Conservation (phyloP, 2,113 vertebrate genomes). For the Tricholaema leucomelas region DNA sequence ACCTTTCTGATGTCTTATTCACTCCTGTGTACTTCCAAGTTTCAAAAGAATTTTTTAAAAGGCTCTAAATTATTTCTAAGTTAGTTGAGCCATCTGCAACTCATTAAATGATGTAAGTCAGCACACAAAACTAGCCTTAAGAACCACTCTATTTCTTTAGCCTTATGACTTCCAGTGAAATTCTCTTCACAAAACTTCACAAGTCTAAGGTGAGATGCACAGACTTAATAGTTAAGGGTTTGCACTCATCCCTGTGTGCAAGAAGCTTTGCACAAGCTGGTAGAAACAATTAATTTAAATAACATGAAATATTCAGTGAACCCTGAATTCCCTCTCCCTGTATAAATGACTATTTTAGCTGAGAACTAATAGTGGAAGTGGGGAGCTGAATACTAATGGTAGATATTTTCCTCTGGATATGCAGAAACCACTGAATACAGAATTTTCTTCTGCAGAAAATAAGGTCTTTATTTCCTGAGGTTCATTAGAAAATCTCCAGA, state of each 20-base stretch:
- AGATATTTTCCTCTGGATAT: background rate
- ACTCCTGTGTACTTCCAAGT: background rate
- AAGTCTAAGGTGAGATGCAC: background rate
- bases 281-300: background rate
- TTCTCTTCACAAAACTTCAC: background rate
- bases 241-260: background rate
- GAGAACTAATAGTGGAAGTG: background rate
- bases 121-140: background rate
- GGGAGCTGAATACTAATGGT: background rate
- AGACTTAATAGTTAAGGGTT: background rate
- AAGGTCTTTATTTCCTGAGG: background rate
- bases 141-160: background rate
- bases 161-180: background rate
- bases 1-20: background rate
- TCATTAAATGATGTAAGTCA: background rate
- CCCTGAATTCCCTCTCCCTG: background rate
- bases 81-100: background rate
- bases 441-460: background rate
- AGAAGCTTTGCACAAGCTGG: background rate
- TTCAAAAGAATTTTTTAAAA: background rate
- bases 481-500: background rate
- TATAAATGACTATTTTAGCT: background rate
- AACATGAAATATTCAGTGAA: slow-evolving; percentile 47
- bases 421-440: background rate
- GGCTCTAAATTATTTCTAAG: background rate